Conservation (phyloP, 2,113 vertebrate genomes). For the Herpetotheres cachinnans region DNA sequence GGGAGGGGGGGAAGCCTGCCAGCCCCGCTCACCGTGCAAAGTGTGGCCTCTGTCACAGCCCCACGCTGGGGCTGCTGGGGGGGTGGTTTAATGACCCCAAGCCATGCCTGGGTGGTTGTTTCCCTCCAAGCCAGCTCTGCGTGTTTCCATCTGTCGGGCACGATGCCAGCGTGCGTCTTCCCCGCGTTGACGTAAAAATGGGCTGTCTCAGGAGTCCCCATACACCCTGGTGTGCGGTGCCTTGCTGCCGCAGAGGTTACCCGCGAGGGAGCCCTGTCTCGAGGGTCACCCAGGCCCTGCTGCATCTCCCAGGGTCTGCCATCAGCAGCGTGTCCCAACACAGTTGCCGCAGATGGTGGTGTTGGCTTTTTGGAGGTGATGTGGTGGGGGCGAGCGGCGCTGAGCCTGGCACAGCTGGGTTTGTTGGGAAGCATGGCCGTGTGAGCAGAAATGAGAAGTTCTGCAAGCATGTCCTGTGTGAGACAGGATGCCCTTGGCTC, state of each 20-base stretch:
- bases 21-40: rapidly evolving
- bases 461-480: rapidly evolving
- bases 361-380: not conserved
- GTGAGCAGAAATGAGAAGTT: not conserved
- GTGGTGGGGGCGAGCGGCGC: rapidly evolving
- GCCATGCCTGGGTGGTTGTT: not conserved
- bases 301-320: too few species aligned
- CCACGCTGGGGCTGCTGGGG: not conserved
- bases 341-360: rapidly evolving
- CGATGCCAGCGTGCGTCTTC: not conserved
- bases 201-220: too few species aligned
- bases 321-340: not conserved
- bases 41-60: not conserved
- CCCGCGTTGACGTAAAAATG: rapidly evolving
- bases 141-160: too few species aligned
- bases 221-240: too few species aligned
- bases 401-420: rapidly evolving
- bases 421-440: rapidly evolving
- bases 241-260: not conserved
- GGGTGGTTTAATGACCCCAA: not conserved
- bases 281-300: not conserved
- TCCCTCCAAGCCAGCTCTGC: not conserved
- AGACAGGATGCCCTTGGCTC: rapidly evolving
- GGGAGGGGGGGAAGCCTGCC: not conserved
- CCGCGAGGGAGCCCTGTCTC: rapidly evolving